Conservation (phyloP, 1,140 invertebrate species). For the Bilobella aurantiaca region DNA sequence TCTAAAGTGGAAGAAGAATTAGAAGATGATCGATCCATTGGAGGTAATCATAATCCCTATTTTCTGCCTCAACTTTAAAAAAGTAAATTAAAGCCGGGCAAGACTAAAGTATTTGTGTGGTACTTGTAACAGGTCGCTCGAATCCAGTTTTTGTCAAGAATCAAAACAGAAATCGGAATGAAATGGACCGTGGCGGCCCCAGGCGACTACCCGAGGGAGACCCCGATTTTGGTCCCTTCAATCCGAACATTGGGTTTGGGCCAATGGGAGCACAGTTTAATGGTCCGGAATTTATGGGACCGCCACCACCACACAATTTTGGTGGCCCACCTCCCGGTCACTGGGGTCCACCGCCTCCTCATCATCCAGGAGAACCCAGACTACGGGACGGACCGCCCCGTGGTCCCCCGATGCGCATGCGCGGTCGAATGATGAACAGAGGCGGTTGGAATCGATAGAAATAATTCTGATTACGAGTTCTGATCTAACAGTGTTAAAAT, state of each 20-base stretch:
- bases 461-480: too few relatives aligned
- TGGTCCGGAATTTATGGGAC: too few relatives aligned
- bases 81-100: not conserved
- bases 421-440: slow-evolving; percentile 6
- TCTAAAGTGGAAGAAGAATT: slow-evolving; percentile 40
- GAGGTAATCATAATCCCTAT: too few relatives aligned
- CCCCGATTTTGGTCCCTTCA: slow-evolving; percentile 19
- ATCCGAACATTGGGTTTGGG: slow-evolving; percentile 32
- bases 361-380: not conserved
- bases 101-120: too few relatives aligned
- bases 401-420: not conserved
- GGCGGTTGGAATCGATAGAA: slow-evolving; percentile 22
- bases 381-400: not conserved
- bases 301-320: not conserved
- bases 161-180: not conserved
- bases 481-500: too few relatives aligned
- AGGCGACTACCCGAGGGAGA: not conserved
- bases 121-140: not conserved
- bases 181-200: not conserved
- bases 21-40: too few relatives aligned
- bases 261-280: slow-evolving; percentile 30
- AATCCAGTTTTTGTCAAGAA: not conserved
- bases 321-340: slow-evolving; percentile 5
- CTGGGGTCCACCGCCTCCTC: not conserved
- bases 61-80: not conserved